Evolutionary conservation across 2,888 invertebrate species (phyloP).

Genomic region (Argyresthia albistria): DNA sequence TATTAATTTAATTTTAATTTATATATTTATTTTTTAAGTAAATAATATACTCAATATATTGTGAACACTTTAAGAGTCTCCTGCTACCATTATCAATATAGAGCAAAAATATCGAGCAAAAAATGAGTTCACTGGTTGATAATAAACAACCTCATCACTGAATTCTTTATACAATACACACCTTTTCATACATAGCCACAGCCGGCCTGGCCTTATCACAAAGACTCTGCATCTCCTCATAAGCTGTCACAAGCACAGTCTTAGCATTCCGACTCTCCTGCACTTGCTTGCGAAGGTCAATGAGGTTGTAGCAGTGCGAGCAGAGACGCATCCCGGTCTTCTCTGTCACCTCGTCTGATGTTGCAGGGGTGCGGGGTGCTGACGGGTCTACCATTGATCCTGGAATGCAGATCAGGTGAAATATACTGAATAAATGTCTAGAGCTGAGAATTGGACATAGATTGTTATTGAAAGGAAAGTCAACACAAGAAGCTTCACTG

Average conservation of each 20-base stretch:
- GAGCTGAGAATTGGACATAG: too few relatives aligned
- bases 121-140: not conserved
- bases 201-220: constrained; percentile 82
- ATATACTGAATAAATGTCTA: not conserved
- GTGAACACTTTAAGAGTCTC: too few relatives aligned
- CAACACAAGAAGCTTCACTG: too few relatives aligned
- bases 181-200: constrained; percentile 77
- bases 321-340: constrained; percentile 78
- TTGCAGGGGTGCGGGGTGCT: constrained; percentile 26
- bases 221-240: constrained; percentile 84
- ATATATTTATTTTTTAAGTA: not conserved
- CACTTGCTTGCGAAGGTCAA: constrained; percentile 84
- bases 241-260: constrained; percentile 84
- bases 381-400: constrained; percentile 64
- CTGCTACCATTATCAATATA: too few relatives aligned
- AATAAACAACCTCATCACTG: too few relatives aligned
- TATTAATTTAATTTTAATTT: not conserved
- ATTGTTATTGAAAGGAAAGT: too few relatives aligned
- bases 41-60: too few relatives aligned
- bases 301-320: constrained; percentile 83
- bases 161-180: constrained; percentile 16
- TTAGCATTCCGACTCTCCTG: constrained; percentile 87
- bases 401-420: constrained; percentile 19
- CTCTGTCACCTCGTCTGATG: constrained; percentile 55
- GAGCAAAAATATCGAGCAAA: not conserved